Evolutionary conservation across 2,888 invertebrate genomes (phyloP).

Genomic region (Leptarthrus brevirostris): DNA sequence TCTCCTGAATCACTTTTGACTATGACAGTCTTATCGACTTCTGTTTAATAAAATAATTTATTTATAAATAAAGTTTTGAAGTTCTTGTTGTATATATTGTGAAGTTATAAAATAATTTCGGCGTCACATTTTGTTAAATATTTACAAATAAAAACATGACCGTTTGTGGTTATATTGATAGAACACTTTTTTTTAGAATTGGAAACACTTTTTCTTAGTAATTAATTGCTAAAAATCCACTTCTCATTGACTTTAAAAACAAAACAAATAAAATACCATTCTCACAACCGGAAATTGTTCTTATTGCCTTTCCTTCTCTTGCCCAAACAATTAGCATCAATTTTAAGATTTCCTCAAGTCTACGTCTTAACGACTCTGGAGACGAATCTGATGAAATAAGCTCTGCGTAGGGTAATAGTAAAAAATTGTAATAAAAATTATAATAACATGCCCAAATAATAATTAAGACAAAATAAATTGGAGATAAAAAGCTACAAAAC

Average conservation of each 20-base stretch:
- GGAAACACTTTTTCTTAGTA: no score
- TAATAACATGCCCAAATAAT: conserved; percentile 20
- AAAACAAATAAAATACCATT: no score
- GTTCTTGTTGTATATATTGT: no score
- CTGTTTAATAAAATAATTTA: no score
- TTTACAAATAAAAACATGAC: no score
- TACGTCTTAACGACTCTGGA: conserved; percentile 70
- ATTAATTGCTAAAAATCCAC: no score
- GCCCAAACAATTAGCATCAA: conserved; percentile 87
- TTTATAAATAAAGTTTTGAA: no score
- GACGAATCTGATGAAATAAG: conserved; percentile 62
- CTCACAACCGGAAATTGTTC: conserved; percentile 71
- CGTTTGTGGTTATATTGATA: no score
- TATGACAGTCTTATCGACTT: conserved; percentile 87
- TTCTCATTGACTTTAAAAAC: no score
- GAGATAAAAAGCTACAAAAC: neutral
- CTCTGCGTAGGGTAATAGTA: conserved; percentile 57
- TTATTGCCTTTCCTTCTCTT: conserved; percentile 78
- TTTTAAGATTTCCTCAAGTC: conserved; percentile 82
- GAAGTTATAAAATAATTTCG: no score
- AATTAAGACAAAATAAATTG: conserved; percentile 31
- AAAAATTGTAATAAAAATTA: conserved; percentile 42
- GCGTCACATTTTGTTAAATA: no score
- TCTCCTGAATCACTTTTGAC: conserved; percentile 87
- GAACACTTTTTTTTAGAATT: no score